Conservation (phyloP, 2,888 invertebrate species). For the Drosophila monieri region DNA sequence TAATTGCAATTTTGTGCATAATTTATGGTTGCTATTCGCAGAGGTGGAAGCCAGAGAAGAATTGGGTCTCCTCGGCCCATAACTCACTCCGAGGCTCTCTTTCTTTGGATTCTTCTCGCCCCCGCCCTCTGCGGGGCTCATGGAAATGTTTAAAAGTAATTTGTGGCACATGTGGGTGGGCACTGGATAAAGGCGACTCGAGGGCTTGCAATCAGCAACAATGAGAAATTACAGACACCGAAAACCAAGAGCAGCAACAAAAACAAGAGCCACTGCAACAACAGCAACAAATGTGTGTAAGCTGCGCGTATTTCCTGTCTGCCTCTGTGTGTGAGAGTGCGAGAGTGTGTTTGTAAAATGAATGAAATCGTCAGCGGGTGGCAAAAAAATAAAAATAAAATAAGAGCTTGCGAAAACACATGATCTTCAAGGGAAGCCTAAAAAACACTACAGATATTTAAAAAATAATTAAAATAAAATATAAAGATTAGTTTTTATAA, state of each 20-base stretch:
- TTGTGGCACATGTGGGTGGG: conserved; percentile 76
- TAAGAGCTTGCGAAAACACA: no score
- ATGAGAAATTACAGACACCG: conserved; percentile 63
- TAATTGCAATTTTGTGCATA: conserved; percentile 68
- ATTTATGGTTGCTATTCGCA: conserved; percentile 57
- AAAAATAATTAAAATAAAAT: no score
- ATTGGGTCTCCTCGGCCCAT: conserved; percentile 8
- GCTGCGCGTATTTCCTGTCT: conserved; percentile 75
- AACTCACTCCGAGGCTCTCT: conserved; percentile 1
- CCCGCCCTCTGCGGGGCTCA: conserved; percentile 17
- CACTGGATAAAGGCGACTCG: conserved; percentile 15
- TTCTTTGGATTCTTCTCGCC: background rate
- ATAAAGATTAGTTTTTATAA: no score
- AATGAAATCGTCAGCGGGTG: conserved; percentile 59
- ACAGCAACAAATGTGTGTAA: conserved; percentile 43
- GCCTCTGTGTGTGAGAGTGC: conserved; percentile 26
- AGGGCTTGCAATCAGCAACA: conserved; percentile 72
- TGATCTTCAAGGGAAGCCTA: no score
- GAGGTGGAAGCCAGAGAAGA: conserved; percentile 32
- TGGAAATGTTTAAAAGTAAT: conserved; percentile 51
- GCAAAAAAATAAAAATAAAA: conserved; percentile 11
- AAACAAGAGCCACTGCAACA: conserved; percentile 29
- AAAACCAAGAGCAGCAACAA: conserved; percentile 31
- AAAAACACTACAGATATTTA: no score
- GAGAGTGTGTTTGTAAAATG: conserved; percentile 38